Conservation (phyloP, 2,797 vertebrate genomes). For the Scolopax bukidnonensis region DNA sequence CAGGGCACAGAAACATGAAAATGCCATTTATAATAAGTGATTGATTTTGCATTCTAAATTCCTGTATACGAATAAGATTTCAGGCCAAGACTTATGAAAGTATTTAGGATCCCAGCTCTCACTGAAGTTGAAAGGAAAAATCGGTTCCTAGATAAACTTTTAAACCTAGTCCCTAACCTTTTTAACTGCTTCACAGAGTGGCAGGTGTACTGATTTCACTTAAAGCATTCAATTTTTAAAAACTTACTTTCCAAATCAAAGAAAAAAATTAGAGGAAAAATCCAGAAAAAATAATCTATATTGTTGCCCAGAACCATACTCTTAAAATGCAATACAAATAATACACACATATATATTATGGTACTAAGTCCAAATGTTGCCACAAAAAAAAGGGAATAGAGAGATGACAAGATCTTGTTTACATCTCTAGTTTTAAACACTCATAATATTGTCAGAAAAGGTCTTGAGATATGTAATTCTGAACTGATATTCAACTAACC, state of each 20-base stretch:
- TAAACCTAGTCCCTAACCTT: background rate
- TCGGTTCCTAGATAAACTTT: background rate
- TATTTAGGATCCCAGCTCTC: background rate
- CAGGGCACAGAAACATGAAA: background rate
- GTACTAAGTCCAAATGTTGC: background rate
- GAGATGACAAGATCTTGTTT: background rate
- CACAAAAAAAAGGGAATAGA: background rate
- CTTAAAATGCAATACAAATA: conserved; percentile 30
- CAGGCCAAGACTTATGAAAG: background rate
- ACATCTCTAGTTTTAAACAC: background rate
- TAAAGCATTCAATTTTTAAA: background rate
- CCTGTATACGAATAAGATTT: background rate
- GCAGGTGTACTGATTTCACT: background rate
- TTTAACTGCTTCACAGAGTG: background rate
- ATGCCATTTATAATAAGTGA: background rate
- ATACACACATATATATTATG: background rate
- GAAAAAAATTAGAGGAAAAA: conserved; percentile 19
- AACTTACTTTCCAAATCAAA: background rate
- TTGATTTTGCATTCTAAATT: background rate
- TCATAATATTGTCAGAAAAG: background rate
- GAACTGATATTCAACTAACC: background rate
- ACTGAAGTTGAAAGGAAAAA: background rate
- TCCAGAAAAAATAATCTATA: background rate
- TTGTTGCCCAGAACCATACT: background rate
- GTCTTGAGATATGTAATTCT: background rate